Evolutionary conservation across 2,113 vertebrate species (phyloP).

Genomic region (Lophochroa leadbeateri): DNA sequence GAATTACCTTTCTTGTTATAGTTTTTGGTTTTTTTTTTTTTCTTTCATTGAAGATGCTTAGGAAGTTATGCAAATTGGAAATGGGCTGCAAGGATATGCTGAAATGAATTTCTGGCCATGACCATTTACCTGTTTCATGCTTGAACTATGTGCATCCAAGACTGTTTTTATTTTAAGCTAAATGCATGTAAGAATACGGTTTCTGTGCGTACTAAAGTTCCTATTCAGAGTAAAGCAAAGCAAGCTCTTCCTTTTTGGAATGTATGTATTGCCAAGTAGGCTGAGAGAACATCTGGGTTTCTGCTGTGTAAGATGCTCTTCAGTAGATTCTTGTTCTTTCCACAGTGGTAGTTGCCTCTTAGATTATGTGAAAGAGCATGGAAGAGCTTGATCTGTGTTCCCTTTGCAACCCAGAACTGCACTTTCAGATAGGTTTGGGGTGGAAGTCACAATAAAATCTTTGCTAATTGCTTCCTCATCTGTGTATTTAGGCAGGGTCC

Average conservation of each 20-base stretch:
- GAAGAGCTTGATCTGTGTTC: fast-evolving
- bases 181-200: neutral
- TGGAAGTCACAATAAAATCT: neutral
- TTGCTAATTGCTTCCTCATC: neutral
- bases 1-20: neutral
- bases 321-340: neutral
- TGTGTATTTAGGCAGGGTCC: neutral
- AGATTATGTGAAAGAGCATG: neutral
- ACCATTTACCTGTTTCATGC: constrained; percentile 23
- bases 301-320: neutral
- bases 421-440: neutral
- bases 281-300: neutral
- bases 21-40: neutral
- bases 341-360: neutral
- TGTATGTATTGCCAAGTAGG: constrained; percentile 7
- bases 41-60: neutral
- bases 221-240: neutral
- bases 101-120: neutral
- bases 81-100: neutral
- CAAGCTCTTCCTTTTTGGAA: neutral
- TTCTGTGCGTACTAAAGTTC: constrained; percentile 1
- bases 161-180: neutral
- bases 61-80: neutral
- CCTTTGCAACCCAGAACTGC: neutral
- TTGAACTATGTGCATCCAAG: neutral